These are phyloP conservation scores for Apolygus lucorum DNA, from an alignment of 1,140 invertebrate genomes.

Conservation along the genomic window DNA sequence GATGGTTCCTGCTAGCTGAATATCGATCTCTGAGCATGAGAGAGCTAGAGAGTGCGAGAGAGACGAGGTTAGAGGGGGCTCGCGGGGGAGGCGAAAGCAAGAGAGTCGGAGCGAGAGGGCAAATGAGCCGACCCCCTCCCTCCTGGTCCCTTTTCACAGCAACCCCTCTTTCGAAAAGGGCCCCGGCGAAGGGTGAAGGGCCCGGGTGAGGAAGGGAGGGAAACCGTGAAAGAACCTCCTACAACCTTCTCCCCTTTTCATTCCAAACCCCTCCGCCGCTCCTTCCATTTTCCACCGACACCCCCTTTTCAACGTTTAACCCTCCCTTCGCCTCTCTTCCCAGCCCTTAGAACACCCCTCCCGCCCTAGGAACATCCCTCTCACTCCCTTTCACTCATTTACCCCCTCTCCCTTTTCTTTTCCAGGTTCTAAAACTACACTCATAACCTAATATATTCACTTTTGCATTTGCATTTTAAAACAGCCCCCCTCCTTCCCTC, in stretches of 20 bases:
- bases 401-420: not conserved
- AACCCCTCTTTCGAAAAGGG: not conserved
- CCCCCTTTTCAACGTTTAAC: too few relatives aligned
- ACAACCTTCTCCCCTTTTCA: not conserved
- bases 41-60: conserved; percentile 9
- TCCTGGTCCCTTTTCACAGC: not conserved
- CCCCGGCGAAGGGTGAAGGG: not conserved
- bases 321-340: too few relatives aligned
- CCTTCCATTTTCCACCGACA: not conserved
- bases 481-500: not conserved
- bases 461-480: conserved; percentile 20
- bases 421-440: conserved; percentile 17
- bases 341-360: too few relatives aligned
- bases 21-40: conserved; percentile 8
- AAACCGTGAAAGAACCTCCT: conserved; percentile 11
- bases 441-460: conserved; percentile 20
- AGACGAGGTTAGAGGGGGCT: not conserved
- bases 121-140: conserved; percentile 11
- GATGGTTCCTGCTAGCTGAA: conserved; percentile 19
- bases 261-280: not conserved
- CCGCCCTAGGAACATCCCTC: too few relatives aligned
- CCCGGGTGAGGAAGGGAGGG: not conserved
- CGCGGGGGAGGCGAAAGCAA: not conserved
- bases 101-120: conserved; percentile 9
- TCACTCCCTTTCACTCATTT: not conserved